Base-by-base conservation (phyloP, 2,113 vertebrate genomes). In the Neodon shergylaensis region DNA sequence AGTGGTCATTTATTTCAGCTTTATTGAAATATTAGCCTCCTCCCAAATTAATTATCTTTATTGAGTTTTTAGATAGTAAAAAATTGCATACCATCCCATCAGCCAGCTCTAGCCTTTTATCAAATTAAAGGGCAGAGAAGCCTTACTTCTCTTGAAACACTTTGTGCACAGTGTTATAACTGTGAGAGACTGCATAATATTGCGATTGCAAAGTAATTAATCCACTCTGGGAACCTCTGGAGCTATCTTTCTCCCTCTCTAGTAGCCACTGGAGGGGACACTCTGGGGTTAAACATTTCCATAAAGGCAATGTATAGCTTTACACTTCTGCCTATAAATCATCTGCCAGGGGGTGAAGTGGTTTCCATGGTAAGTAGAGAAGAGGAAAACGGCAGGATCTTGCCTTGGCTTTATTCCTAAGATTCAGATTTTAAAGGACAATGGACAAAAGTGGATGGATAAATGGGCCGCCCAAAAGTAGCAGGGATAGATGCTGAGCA, bases 341-440 rank as follows among this genome's bases (percentile, higher is more conserved):
- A 93, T 61, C 95, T 96, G 52, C 70, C 74, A 73, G 22, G 19
- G 44, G 54, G 77, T 82, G 13, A 93, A 95, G 39, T 87, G 63
- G 90, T 93, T 96, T 96, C 92, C 96, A 84, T 93, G 88, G 87
- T 93, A 93, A 91, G 6, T 21, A 82, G 70, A 63, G 78, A 87
- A 54, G n/a, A 78, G 93, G 61, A 87, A 47, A 88, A 52, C 70
- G 68, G 49, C 49, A 94, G 83, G n/a, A 90, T 94, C 77, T 96
- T 96, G 87, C 65, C 83, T 91, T 94, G 77, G 74, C 95, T 96
- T 93, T 94, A 49, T 90, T 95, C 49, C 92, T 89, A 84, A 83
- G 47, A 95, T 90, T 96, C 90, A 52, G 79, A 79, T 93, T 93
- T 88, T 47, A 70, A 49, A 95, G 90, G 68, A 44, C 84, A 87